Conservation (phyloP, 2,797 vertebrate genomes). For the Myripristis jacobus region DNA sequence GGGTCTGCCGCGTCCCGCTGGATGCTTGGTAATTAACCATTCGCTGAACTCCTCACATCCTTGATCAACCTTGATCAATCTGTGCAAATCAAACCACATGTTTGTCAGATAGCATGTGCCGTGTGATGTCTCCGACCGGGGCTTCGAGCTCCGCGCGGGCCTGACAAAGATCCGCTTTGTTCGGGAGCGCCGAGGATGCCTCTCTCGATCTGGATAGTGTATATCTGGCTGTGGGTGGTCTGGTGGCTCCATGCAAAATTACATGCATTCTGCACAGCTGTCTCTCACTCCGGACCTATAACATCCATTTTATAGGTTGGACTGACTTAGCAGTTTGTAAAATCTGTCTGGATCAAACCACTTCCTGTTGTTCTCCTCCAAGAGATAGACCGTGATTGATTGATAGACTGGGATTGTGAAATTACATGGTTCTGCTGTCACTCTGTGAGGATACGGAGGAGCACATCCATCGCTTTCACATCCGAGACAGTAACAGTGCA, state of each 20-base stretch:
- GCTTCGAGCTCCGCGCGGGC: conserved; percentile 23
- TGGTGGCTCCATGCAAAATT: conserved; percentile 61
- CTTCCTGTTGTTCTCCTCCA: conserved; percentile 66
- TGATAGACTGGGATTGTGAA: conserved; percentile 41
- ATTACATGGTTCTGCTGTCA: conserved; percentile 42
- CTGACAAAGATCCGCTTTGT: conserved; percentile 43
- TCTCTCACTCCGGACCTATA: conserved; percentile 52
- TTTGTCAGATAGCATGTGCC: conserved; percentile 16
- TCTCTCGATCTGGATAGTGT: conserved; percentile 54
- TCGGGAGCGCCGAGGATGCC: conserved; percentile 21
- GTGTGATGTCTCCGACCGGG: conserved; percentile 33
- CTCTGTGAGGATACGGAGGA: conserved; percentile 44
- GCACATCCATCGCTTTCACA: conserved; percentile 22
- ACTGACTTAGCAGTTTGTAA: conserved; percentile 51
- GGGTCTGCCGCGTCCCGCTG: neutral
- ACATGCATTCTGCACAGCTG: conserved; percentile 62
- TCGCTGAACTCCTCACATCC: conserved; percentile 28
- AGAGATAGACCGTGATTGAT: conserved; percentile 10
- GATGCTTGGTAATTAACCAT: conserved; percentile 27
- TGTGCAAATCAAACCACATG: conserved; percentile 44
- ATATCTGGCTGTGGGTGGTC: conserved; percentile 63
- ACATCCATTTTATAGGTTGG: conserved; percentile 50
- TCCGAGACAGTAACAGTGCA: conserved; percentile 26
- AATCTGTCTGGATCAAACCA: conserved; percentile 56
- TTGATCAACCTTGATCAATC: conserved; percentile 43